Evolutionary conservation across 2,797 vertebrate species (phyloP).

Genomic region (Gambusia yucatana): DNA sequence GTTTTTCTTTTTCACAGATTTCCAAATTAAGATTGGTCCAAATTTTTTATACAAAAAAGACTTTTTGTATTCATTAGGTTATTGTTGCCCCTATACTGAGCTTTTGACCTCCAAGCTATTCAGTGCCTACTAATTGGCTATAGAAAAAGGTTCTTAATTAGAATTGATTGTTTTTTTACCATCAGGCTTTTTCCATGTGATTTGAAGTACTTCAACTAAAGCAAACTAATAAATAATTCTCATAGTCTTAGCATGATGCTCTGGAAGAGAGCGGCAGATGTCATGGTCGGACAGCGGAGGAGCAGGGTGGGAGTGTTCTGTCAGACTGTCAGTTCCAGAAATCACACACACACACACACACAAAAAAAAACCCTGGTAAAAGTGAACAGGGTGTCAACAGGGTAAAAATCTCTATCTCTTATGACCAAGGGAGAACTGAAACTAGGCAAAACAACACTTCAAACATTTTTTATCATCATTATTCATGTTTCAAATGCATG

Average conservation of each 20-base stretch:
- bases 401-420: no score
- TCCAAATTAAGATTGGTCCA: neutral
- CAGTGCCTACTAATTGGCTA: neutral
- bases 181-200: neutral
- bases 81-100: neutral
- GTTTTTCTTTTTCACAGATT: neutral
- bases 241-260: no score
- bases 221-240: neutral
- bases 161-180: neutral
- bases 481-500: neutral
- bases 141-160: neutral
- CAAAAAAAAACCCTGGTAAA: no score
- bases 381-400: no score
- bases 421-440: neutral
- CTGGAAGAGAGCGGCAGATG: no score
- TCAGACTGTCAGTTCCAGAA: no score
- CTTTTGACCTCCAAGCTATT: neutral
- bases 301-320: no score
- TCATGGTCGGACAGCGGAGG: no score
- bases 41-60: neutral
- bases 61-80: neutral
- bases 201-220: neutral
- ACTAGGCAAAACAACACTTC: neutral
- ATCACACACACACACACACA: no score
- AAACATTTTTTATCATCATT: neutral